Evolutionary conservation across 2,888 invertebrate genomes (phyloP), one percentile per base, ranked within the genome.

Genomic region (Monochamus alternatus): DNA sequence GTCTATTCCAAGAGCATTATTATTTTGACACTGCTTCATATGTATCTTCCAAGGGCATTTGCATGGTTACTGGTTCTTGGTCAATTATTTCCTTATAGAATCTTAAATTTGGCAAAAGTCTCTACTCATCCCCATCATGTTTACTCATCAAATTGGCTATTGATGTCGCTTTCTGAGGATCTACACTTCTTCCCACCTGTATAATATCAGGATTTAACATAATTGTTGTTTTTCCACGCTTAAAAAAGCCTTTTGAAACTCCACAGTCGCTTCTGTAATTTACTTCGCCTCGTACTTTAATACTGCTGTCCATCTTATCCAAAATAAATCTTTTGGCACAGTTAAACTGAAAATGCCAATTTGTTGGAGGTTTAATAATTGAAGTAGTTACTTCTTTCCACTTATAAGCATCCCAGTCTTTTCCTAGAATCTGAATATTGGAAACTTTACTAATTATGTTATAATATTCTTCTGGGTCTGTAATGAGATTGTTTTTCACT

Each of bases 331-430:
- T 38, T 60, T 70, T 70, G 22, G 60, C 43, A 47, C 70, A 70
- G 22, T 70, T 70, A 60, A 70, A 70, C 31, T 70, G 60, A 59
- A 60, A 70, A 31, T 60, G 70, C 62, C 70, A 60, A 62, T 70
- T 70, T 31, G 32, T 62, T 47, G 59, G 62, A 70, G 44, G 62
- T 60, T 70, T 60, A 70, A 70, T 22, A 47, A 70, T 60, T 22
- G 60, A 58, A 55, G 60, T 44, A 60, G 70, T 70, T 70, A 60
- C 60, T 60, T 70, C 3, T 47, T 60, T 60, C 59, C 58, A 59
- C 14, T 70, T 70, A 30, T 47, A 70, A 70, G 70, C 70, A 14
- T 70, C 22, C 60, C 70, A 60, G 14, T 60, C 52, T 66, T 66
- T 14, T 47, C 9, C 51, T 51, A 66, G 14, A 51, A 66, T 12